These are phyloP conservation scores for Tupiocoris notatus DNA, from an alignment of 2,888 invertebrate genomes.

Conservation along the genomic window DNA sequence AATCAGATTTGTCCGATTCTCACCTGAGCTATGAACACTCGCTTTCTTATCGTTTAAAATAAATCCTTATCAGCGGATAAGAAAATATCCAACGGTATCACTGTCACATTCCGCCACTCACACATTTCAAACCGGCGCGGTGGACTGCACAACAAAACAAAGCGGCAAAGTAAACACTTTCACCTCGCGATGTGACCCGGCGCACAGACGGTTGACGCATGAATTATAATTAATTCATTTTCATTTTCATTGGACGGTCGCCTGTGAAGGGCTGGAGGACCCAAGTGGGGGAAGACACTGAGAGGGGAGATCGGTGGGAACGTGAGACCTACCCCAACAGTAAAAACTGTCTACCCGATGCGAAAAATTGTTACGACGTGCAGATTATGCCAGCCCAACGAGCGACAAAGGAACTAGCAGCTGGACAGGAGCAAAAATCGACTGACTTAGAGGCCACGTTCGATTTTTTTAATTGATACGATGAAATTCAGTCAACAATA, in stretches of 20 bases:
- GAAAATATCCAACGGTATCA: not conserved
- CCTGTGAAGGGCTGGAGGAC: constrained; percentile 8
- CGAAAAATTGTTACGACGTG: not conserved
- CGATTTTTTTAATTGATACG: no score
- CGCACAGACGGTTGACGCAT: constrained; percentile 35
- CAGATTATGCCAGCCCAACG: not conserved
- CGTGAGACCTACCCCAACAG: constrained; percentile 39
- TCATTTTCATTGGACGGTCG: constrained; percentile 17
- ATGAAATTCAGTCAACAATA: no score
- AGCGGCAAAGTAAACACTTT: constrained; percentile 32
- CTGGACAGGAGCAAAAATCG: no score
- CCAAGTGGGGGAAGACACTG: constrained; percentile 10
- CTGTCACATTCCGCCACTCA: not conserved
- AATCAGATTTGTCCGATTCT: no score
- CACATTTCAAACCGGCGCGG: not conserved
- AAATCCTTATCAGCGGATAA: not conserved
- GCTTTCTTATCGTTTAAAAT: not conserved
- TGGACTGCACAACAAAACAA: not conserved
- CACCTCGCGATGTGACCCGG: constrained; percentile 36
- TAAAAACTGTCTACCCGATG: not conserved
- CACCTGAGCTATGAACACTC: no score
- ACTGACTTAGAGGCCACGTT: no score
- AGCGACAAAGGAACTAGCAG: no score
- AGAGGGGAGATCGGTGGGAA: constrained; percentile 1
- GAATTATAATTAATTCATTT: constrained; percentile 42